Evolutionary conservation across 1,140 invertebrate genomes (phyloP), one percentile per base, ranked within the genome.

Genomic region (Streblospio benedicti): DNA sequence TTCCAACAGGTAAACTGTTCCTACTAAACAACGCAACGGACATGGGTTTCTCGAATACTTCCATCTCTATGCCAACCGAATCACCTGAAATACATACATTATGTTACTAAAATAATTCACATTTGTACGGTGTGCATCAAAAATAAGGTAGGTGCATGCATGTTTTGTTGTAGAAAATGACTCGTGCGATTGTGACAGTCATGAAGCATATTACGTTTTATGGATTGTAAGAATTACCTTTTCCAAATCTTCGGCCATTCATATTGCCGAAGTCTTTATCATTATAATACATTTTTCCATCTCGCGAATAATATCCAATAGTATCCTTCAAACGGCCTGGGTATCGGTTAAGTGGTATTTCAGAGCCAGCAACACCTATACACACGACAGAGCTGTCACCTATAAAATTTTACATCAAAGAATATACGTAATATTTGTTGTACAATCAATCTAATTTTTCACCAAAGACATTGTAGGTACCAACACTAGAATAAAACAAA

Each of bases 371-470:
- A 9, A 75, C 55, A 43, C 75, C 75, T 12, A 75, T 55, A 52
- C 65, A 60, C 16, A 76, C 59, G n/a, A 70, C 64, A n/a, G 71
- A 74, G 31, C 71, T 68, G 57, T 73, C 70, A 69, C 69, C 73
- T 76, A 58, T 2, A 64, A 64, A 50, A 47, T 28, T 20, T 20
- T 4, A 5, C 31, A 38, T 25, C 28, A 9, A 33, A 43, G 44
- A 2, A 38, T 35, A 2, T 38, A 12, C 6, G 12, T 43, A 9
- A 32, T 12, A 16, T 12, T 35, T 2, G n/a, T n/a, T n/a, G n/a
- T n/a, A n/a, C n/a, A n/a, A n/a, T n/a, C n/a, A n/a, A n/a, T n/a
- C n/a, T n/a, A n/a, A n/a, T n/a, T n/a, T n/a, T n/a, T n/a, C n/a
- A n/a, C n/a, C n/a, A n/a, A n/a, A n/a, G n/a, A n/a, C n/a, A n/a